Conservation (phyloP, 2,888 invertebrate genomes). For the Geophilus truncorum region DNA sequence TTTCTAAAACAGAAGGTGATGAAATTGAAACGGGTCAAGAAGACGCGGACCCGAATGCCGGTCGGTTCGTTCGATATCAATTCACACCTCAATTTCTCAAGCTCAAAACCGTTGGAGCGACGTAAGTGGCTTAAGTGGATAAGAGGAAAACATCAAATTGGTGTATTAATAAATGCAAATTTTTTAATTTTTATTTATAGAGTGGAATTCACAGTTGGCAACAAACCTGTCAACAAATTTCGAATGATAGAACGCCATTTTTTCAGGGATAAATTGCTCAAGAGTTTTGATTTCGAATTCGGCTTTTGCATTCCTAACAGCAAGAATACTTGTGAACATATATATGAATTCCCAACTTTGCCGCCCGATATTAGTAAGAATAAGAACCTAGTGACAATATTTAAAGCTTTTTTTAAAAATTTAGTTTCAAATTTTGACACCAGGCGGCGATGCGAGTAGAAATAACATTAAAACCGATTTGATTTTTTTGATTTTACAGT, state of each 20-base stretch:
- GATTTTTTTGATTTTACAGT: slow-evolving; percentile 57
- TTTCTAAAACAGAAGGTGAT: slow-evolving; percentile 39
- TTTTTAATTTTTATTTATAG: slow-evolving; percentile 52
- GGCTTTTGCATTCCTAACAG: slow-evolving; percentile 98
- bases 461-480: background rate
- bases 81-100: slow-evolving; percentile 97
- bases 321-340: slow-evolving; percentile 96
- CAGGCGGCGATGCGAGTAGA: too few species aligned
- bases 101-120: slow-evolving; percentile 93
- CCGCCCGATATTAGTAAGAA: slow-evolving; percentile 78
- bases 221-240: slow-evolving; percentile 84
- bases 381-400: too few species aligned
- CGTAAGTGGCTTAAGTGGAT: slow-evolving; percentile 64
- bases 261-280: slow-evolving; percentile 84
- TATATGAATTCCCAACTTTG: slow-evolving; percentile 94
- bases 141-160: too few species aligned
- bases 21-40: slow-evolving; percentile 41
- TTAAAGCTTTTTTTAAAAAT: too few species aligned
- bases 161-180: background rate
- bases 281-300: slow-evolving; percentile 99
- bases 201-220: slow-evolving; percentile 94
- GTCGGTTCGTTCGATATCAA: slow-evolving; percentile 96
- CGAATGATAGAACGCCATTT: slow-evolving; percentile 98
- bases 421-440: too few species aligned
- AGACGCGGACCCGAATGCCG: slow-evolving; percentile 74